Evolutionary conservation across 2,113 vertebrate species (phyloP).

Genomic region (Myrmophylax atrothorax): DNA sequence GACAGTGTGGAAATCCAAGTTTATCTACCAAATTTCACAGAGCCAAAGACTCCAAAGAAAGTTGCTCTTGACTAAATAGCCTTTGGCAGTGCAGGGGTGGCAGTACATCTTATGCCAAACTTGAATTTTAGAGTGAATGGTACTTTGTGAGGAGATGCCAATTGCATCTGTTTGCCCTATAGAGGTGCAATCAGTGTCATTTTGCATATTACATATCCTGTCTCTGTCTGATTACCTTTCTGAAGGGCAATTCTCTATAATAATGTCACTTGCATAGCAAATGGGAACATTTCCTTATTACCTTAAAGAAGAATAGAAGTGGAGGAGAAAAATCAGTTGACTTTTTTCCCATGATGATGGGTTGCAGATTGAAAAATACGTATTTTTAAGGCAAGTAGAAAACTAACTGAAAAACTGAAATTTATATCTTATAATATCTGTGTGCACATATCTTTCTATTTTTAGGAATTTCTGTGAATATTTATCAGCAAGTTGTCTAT

Average conservation of each 20-base stretch:
- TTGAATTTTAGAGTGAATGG: not conserved
- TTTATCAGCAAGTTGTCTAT: slow-evolving; percentile 70
- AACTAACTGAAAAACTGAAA: not conserved
- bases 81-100: not conserved
- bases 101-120: not conserved
- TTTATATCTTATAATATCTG: not conserved
- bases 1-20: not conserved
- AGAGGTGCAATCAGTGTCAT: not conserved
- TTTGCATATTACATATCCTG: not conserved
- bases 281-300: not conserved
- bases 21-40: not conserved
- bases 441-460: not conserved
- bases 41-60: not conserved
- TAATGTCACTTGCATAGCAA: not conserved
- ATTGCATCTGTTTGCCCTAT: not conserved
- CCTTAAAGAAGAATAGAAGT: not conserved
- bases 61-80: not conserved
- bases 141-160: not conserved
- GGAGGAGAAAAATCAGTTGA: not conserved
- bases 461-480: slow-evolving; percentile 75
- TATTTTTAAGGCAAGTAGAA: not conserved
- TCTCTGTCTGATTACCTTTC: not conserved
- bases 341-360: not conserved
- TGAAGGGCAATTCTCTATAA: not conserved
- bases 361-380: not conserved